Conservation (phyloP, 2,888 invertebrate genomes). For the Tenthredo mesomela region DNA sequence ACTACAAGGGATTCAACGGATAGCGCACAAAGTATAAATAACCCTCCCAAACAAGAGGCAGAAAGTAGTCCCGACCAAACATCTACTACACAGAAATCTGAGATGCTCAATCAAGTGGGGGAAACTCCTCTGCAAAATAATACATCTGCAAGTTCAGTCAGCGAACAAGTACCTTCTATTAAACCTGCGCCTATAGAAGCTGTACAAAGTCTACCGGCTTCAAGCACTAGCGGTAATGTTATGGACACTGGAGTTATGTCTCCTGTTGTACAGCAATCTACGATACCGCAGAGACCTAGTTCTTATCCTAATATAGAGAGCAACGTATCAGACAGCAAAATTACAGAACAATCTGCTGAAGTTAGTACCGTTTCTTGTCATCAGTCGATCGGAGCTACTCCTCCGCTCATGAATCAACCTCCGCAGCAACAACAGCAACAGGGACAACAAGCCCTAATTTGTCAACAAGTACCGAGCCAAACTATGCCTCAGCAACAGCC, state of each 20-base stretch:
- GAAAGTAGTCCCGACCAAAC: slow-evolving; percentile 65
- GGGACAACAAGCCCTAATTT: slow-evolving; percentile 57
- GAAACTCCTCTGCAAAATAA: slow-evolving; percentile 66
- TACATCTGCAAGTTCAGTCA: slow-evolving; percentile 61
- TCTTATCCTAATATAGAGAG: slow-evolving; percentile 38
- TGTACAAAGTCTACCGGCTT: slow-evolving; percentile 74
- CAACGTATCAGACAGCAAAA: slow-evolving; percentile 44
- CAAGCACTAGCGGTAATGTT: slow-evolving; percentile 73
- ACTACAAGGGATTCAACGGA: slow-evolving; percentile 70
- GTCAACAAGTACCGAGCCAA: slow-evolving; percentile 59
- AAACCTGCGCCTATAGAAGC: slow-evolving; percentile 67
- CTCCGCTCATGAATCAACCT: slow-evolving; percentile 60
- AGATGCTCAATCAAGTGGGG: slow-evolving; percentile 60
- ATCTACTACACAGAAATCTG: slow-evolving; percentile 58
- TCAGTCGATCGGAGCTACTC: slow-evolving; percentile 51
- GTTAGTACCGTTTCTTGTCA: slow-evolving; percentile 62
- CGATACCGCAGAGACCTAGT: slow-evolving; percentile 43
- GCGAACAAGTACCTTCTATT: slow-evolving; percentile 64
- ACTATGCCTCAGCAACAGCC: slow-evolving; percentile 60
- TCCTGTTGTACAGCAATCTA: slow-evolving; percentile 57
- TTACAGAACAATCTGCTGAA: slow-evolving; percentile 61
- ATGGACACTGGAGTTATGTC: slow-evolving; percentile 67
- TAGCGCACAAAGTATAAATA: slow-evolving; percentile 65
- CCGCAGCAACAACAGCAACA: slow-evolving; percentile 65
- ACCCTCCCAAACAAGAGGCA: slow-evolving; percentile 65